Base-by-base conservation (phyloP, 2,797 vertebrate species). In the Sebastes flavidus region DNA sequence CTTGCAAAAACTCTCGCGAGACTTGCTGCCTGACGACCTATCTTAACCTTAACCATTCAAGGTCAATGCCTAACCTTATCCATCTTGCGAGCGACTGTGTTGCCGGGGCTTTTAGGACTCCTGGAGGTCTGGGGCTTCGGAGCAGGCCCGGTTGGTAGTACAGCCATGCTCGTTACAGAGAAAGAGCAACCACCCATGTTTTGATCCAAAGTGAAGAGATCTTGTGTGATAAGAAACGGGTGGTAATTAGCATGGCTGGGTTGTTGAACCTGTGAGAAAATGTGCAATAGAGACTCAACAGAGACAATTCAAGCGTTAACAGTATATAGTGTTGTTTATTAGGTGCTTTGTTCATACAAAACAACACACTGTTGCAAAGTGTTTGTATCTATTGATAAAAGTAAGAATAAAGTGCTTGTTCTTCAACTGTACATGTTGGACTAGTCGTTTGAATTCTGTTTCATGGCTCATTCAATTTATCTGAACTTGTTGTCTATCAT, bases 401-500 rank as follows among this genome's bases (percentile, higher is more conserved):
- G 83, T 80, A 72, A 85, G 76, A 91, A 86, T 93, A 93, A 94
- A 94, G 90, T 94, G 91, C 77, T 87, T 78, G 49, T 87, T 88
- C 56, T 79, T 88, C 27, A 63, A 81, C 66, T 91, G 69, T 79
- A 92, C 85, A 86, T 72, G 62, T 83, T 68, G 82, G 27, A 81
- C 24, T 72, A 79, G 61, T 7, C 12, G 1, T 67, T 67, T 88
- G n/a, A 85, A 68, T 77, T 71, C 8, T 68, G 32, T 80, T 78
- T 78, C 55, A 68, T 34, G 7, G 61, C 68, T 81, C 52, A 22
- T 84, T 80, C 59, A 13, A 55, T 73, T 78, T 14, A 30, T 75
- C 73, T 67, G 32, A 78, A 73, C 52, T 59, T 76, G n/a, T 58
- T 75, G 46, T 68, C 77, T 65, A 54, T 72, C 32, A 62, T 75